Base-by-base conservation (phyloP, 2,797 vertebrate genomes). In the Pantherophis alleghaniensis region DNA sequence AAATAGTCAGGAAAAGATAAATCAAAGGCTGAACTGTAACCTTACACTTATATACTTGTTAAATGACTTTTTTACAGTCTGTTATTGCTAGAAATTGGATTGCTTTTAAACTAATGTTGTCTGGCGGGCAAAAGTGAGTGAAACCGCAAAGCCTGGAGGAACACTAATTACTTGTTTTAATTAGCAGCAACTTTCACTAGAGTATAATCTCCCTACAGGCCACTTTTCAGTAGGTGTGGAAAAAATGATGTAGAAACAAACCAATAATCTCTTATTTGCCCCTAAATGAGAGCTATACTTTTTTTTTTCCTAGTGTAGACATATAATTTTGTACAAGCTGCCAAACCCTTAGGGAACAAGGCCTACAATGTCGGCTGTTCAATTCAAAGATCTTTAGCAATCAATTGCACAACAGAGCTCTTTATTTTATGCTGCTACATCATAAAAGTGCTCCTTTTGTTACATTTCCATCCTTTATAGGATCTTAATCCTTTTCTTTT, bases 381-480 rank as follows among this genome's bases (percentile, higher is more conserved):
- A 94, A 98, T 98, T 98, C 98, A 98, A 98, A 98, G 98, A 98
- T 98, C 98, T 98, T 98, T 98, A 98, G 98, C 98, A 99, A 98
- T 98, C 98, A 98, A 97, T 97, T 92, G 95, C 98, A 99, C 98
- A 99, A 99, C 98, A 97, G 97, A 98, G 97, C 96, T 98, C 97
- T 98, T 98, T 99, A 99, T 99, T 99, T 99, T 99, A 98, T 98
- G 98, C 98, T 98, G 98, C 98, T 99, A 98, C 98, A 99, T 99
- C 98, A 99, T 99, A 98, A 98, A 99, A 99, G 98, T 99, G 98
- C 97, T 98, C 97, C 98, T 98, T 99, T 99, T 99, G 98, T 99
- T 99, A 98, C 98, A 98, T 99, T 99, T 98, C 97, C 97, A 98
- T 98, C 97, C 97, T 98, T 98, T 98, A 99, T 99, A 98, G 95